Conservation (phyloP, 1,140 invertebrate genomes). For the Ceratina australensis region DNA sequence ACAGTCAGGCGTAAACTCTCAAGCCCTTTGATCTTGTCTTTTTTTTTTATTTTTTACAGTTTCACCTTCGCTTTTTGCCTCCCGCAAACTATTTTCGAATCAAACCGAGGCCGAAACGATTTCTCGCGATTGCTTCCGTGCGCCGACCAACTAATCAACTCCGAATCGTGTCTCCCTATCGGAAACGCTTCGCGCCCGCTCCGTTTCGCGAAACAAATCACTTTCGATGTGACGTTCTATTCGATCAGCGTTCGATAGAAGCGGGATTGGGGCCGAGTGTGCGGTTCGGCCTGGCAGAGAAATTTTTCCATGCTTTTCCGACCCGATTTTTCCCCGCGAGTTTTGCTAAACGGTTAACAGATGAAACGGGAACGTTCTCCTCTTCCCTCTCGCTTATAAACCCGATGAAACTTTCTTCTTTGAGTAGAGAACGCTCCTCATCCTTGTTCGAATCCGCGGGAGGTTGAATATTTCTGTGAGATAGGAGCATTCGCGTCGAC, state of each 20-base stretch:
- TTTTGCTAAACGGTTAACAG: neutral
- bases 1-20: neutral
- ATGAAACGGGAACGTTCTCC: neutral
- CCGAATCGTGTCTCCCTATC: neutral
- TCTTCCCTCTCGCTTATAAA: too few relatives aligned
- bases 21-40: neutral
- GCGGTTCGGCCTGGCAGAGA: neutral
- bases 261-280: conserved; percentile 17
- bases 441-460: neutral
- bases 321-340: conserved; percentile 18
- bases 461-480: neutral
- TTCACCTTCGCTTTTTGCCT: neutral
- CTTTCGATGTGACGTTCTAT: conserved; percentile 3
- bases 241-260: conserved; percentile 16
- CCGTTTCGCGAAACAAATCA: conserved; percentile 24
- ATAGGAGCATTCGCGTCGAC: neutral
- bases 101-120: neutral
- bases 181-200: neutral
- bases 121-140: neutral
- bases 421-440: too few relatives aligned
- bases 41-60: neutral
- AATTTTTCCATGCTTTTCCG: conserved; percentile 21
- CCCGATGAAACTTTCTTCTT: neutral
- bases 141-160: conserved; percentile 1
- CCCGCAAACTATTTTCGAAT: neutral